Conservation (phyloP, 2,888 invertebrate genomes). For the Gymnocheta viridis region DNA sequence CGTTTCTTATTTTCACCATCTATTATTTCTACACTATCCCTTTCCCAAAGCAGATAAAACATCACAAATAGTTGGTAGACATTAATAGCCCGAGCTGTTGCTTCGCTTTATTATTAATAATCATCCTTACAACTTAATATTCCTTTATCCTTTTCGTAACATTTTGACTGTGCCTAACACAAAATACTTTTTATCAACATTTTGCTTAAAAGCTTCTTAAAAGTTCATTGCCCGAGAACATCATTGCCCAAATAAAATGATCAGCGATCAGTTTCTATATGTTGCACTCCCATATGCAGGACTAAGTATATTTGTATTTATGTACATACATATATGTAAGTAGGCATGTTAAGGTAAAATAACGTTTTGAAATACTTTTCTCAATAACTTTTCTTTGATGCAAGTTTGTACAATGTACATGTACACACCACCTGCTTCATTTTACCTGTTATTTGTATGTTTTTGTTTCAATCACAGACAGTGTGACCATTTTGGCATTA, state of each 20-base stretch:
- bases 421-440: conserved; percentile 44
- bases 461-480: neutral
- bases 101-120: too few relatives aligned
- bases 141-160: neutral
- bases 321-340: neutral
- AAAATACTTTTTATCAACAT: neutral
- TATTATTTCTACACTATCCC: too few relatives aligned
- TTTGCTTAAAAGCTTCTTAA: neutral
- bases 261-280: conserved; percentile 24
- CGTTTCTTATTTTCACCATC: too few relatives aligned
- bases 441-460: neutral
- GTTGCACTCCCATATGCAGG: conserved; percentile 17
- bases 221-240: conserved; percentile 55
- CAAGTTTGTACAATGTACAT: neutral
- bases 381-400: neutral
- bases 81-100: too few relatives aligned
- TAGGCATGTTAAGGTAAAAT: neutral
- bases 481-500: neutral
- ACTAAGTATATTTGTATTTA: too few relatives aligned
- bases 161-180: neutral
- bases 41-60: too few relatives aligned
- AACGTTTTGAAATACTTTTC: conserved; percentile 1
- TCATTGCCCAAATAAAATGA: conserved; percentile 26
- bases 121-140: neutral
- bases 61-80: too few relatives aligned